Percentiles rank a stretch among this genome's conserved stretches.
These are phyloP conservation scores for Rhodeus uyekii DNA, from an alignment of 2,797 vertebrate species.

Conservation along the genomic window DNA sequence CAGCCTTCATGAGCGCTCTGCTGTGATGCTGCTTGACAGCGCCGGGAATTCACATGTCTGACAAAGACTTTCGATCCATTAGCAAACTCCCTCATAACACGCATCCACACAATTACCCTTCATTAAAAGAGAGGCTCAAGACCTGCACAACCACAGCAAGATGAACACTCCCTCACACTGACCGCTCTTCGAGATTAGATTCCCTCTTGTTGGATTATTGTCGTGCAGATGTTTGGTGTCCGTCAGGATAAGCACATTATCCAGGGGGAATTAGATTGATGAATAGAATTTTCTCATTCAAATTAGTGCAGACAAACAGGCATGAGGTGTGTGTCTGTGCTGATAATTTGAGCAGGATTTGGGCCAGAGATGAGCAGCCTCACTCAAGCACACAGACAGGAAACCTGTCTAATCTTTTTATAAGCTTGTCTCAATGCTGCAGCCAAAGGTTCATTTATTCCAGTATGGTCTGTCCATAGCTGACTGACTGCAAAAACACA, in stretches of 20 bases:
- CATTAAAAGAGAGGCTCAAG: slow-evolving; percentile 15
- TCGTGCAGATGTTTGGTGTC: slow-evolving; percentile 76
- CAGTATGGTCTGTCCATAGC: neutral
- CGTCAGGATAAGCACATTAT: slow-evolving; percentile 69
- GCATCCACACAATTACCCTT: slow-evolving; percentile 35
- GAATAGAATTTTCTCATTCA: slow-evolving; percentile 73
- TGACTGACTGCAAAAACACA: slow-evolving; percentile 14
- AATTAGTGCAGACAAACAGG: slow-evolving; percentile 76
- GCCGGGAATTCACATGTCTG: slow-evolving; percentile 83
- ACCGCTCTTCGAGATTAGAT: slow-evolving; percentile 34
- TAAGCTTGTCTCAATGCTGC: neutral
- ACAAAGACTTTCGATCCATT: slow-evolving; percentile 86
- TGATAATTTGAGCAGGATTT: slow-evolving; percentile 58
- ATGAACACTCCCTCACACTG: slow-evolving; percentile 13
- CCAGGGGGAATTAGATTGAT: slow-evolving; percentile 66
- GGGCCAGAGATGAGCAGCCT: slow-evolving; percentile 17
- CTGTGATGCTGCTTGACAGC: slow-evolving; percentile 89
- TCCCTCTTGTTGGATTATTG: slow-evolving; percentile 64
- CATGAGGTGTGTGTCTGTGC: slow-evolving; percentile 63
- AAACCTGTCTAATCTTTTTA: slow-evolving; percentile 31
- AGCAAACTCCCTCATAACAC: slow-evolving; percentile 65
- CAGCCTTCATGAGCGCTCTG: slow-evolving; percentile 83
- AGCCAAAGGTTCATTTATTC: slow-evolving; percentile 16
- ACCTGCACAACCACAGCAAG: neutral
- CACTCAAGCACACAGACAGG: slow-evolving; percentile 39